phyloP scores from a whole-genome alignment of 1,140 invertebrate genomes.

The Papilio glaucus region DNA sequence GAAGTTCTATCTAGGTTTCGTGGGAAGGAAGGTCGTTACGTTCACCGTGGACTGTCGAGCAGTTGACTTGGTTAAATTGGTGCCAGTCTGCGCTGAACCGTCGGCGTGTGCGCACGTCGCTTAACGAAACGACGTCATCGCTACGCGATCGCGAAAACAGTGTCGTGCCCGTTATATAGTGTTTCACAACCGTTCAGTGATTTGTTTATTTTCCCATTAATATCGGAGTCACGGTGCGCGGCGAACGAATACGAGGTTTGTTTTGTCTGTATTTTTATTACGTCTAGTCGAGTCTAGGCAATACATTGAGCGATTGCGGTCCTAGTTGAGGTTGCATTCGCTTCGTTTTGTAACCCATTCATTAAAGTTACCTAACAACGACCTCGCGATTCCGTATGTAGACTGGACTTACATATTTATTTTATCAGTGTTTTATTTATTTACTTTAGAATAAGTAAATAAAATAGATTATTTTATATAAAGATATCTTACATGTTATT shows the following conservation, averaged over 20 bases:
- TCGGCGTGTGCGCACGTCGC: slow-evolving; percentile 69
- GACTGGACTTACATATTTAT: slow-evolving; percentile 46
- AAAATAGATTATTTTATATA: no score
- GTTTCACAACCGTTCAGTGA: slow-evolving; percentile 76
- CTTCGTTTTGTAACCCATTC: slow-evolving; percentile 69
- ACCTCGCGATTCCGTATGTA: slow-evolving; percentile 54
- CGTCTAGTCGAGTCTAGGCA: slow-evolving; percentile 51
- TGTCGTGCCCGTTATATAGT: slow-evolving; percentile 73
- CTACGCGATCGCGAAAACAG: slow-evolving; percentile 59
- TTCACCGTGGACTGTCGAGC: slow-evolving; percentile 58
- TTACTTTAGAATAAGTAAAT: no score
- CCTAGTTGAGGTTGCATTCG: slow-evolving; percentile 58
- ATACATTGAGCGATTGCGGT: slow-evolving; percentile 47
- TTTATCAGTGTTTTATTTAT: slow-evolving; percentile 28
- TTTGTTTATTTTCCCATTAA: slow-evolving; percentile 70
- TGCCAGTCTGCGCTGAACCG: slow-evolving; percentile 72
- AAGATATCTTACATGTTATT: neutral
- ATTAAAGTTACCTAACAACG: slow-evolving; percentile 71
- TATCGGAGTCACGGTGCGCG: slow-evolving; percentile 51
- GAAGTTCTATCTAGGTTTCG: slow-evolving; percentile 67
- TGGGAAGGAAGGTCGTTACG: slow-evolving; percentile 78
- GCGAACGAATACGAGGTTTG: slow-evolving; percentile 70
- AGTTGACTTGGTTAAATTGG: slow-evolving; percentile 40
- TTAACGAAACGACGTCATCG: slow-evolving; percentile 38
- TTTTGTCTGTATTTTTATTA: slow-evolving; percentile 40